Conservation (phyloP, 2,888 invertebrate genomes). For the Escarpia spicata region DNA sequence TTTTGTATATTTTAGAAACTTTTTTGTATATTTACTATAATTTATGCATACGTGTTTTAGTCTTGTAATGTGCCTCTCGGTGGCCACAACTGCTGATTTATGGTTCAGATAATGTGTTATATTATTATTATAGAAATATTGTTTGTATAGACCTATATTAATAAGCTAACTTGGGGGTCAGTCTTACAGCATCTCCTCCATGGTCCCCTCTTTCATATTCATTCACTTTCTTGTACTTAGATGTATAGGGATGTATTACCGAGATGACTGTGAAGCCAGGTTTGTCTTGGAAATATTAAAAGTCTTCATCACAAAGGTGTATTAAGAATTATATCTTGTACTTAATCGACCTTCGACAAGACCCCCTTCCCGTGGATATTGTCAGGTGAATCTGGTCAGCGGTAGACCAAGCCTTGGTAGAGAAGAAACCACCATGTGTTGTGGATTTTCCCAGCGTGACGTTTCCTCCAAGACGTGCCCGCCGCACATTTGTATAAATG, state of each 20-base stretch:
- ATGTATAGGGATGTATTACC: background rate
- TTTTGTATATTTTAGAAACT: too few species aligned
- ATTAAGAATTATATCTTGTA: background rate
- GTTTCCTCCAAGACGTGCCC: background rate
- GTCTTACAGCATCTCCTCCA: background rate
- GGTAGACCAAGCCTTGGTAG: background rate
- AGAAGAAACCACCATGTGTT: constrained; percentile 21
- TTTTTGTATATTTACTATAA: background rate
- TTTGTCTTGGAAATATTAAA: constrained; percentile 17
- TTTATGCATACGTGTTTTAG: background rate
- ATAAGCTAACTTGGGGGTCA: background rate
- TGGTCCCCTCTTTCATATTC: background rate
- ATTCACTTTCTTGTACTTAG: constrained; percentile 20
- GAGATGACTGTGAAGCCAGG: constrained; percentile 8
- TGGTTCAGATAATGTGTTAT: background rate
- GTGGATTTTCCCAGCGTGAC: background rate
- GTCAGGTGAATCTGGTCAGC: background rate
- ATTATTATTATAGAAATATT: constrained; percentile 17
- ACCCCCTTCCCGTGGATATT: background rate
- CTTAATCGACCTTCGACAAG: background rate
- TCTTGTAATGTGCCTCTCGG: background rate
- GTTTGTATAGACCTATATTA: background rate
- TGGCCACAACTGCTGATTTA: background rate
- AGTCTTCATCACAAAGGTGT: background rate
- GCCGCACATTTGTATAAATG: constrained; percentile 22